phyloP scores from a whole-genome alignment of 2,113 vertebrate genomes.

The Mobula birostris region DNA sequence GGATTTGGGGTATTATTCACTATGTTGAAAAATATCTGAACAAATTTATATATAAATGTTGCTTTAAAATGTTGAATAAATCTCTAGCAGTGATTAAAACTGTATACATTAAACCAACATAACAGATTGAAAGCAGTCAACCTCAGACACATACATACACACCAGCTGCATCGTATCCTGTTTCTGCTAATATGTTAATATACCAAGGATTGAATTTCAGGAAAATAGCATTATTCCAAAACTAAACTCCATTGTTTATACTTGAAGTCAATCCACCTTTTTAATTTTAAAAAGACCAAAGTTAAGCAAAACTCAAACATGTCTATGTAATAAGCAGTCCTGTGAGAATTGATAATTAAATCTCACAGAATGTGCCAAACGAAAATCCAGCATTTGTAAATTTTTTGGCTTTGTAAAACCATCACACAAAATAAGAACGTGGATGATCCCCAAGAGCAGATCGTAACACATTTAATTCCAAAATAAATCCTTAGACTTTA shows the following conservation, averaged over 20 bases:
- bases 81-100: constrained; percentile 26
- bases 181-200: constrained; percentile 34
- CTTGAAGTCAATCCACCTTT: not conserved
- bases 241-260: not conserved
- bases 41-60: constrained; percentile 14
- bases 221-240: constrained; percentile 13
- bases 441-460: not conserved
- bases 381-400: not conserved
- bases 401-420: not conserved
- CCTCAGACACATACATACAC: constrained; percentile 18
- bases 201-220: constrained; percentile 13
- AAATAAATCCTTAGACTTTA: not conserved
- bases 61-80: constrained; percentile 36
- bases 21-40: constrained; percentile 28
- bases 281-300: constrained; percentile 11
- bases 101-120: constrained; percentile 36
- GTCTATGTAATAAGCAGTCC: not conserved
- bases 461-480: not conserved
- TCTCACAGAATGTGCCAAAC: not conserved
- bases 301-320: not conserved
- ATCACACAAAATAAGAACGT: too few species aligned
- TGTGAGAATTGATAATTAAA: not conserved
- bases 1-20: not conserved
- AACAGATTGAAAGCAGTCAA: constrained; percentile 34
- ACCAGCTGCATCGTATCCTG: constrained; percentile 35